Percentiles rank a stretch among this genome's conserved stretches.
phyloP scores from a whole-genome alignment of 2,797 vertebrate species.

The Crocidura indochinensis region DNA sequence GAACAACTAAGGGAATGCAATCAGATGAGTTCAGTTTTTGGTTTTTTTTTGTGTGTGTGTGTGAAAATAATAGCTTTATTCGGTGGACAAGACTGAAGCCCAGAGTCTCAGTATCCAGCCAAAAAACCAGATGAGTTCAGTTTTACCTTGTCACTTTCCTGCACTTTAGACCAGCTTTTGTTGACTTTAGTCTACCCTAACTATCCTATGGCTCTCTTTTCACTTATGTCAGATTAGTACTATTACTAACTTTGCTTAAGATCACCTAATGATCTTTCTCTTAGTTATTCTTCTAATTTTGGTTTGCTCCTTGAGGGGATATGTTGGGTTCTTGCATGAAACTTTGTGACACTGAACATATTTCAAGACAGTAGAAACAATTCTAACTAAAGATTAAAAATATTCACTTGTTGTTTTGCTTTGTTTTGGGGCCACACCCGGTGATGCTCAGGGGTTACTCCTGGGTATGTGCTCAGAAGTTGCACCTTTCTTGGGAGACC shows the following conservation, averaged over 20 bases:
- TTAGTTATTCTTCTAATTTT: background rate
- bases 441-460: too few species aligned
- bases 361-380: background rate
- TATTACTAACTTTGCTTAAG: background rate
- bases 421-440: too few species aligned
- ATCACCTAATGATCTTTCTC: background rate
- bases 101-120: too few species aligned
- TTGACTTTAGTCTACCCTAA: background rate
- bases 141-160: background rate
- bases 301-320: background rate
- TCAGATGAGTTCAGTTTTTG: too few species aligned
- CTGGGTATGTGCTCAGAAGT: too few species aligned
- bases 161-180: background rate
- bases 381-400: conserved; percentile 34
- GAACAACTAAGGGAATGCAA: background rate
- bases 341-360: conserved; percentile 31
- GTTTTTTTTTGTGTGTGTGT: too few species aligned
- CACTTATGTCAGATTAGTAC: background rate
- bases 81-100: too few species aligned
- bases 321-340: background rate
- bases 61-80: too few species aligned
- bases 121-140: too few species aligned
- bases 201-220: background rate
- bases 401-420: too few species aligned
- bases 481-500: too few species aligned